Percentiles rank a stretch among this genome's conserved stretches.
These are phyloP conservation scores for Cossypha polioptera DNA, from an alignment of 2,797 vertebrate species.

Conservation along the genomic window DNA sequence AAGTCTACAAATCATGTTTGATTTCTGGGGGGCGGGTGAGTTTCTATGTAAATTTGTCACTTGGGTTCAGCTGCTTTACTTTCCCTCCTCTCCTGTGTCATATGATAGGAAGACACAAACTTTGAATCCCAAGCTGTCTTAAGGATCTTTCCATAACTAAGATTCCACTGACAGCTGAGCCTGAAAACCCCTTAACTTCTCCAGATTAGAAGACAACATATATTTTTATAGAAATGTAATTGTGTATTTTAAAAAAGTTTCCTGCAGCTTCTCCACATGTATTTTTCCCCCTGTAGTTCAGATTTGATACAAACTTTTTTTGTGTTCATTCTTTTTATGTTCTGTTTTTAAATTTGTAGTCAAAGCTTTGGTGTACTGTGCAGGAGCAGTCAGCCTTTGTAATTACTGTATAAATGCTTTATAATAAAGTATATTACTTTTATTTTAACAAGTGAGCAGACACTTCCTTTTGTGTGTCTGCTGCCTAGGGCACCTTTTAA, in stretches of 20 bases:
- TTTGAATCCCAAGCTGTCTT: conserved; percentile 47
- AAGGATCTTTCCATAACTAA: conserved; percentile 22
- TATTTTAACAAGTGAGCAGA: conserved; percentile 79
- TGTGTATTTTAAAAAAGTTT: conserved; percentile 57
- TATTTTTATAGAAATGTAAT: conserved; percentile 66
- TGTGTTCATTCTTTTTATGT: conserved; percentile 56
- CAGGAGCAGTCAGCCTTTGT: conserved; percentile 76
- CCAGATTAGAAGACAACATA: conserved; percentile 24
- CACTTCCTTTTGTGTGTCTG: conserved; percentile 79
- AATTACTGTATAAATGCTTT: conserved; percentile 83
- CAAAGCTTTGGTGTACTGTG: conserved; percentile 71
- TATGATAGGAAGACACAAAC: conserved; percentile 1
- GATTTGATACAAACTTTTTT: conserved; percentile 58
- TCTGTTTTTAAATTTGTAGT: conserved; percentile 70
- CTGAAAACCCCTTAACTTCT: background rate
- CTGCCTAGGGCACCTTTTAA: conserved; percentile 79
- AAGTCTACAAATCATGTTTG: background rate
- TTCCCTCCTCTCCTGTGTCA: conserved; percentile 26
- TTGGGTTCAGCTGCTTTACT: conserved; percentile 68
- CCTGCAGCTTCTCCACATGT: conserved; percentile 17
- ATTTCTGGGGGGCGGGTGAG: background rate
- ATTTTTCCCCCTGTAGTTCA: conserved; percentile 30
- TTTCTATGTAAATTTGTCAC: background rate
- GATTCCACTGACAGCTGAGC: conserved; percentile 45
- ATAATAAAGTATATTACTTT: conserved; percentile 80